Evolutionary conservation across 2,797 vertebrate species (phyloP), one percentile per base, ranked within the genome.

Genomic region (Dendrocincla tyrannina): DNA sequence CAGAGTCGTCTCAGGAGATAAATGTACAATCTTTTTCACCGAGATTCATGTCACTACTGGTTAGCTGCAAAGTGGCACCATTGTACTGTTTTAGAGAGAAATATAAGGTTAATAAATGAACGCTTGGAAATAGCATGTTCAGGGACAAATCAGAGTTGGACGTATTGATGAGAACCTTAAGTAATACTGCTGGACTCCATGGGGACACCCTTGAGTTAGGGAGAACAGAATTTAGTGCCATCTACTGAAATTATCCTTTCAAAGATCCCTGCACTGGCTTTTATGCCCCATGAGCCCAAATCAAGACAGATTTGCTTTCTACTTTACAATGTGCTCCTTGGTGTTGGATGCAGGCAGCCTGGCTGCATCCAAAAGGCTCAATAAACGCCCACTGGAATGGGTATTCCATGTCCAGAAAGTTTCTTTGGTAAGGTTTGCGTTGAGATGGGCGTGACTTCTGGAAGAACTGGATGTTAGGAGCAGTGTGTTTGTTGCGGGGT

Each of bases 201-300:
- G 10, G 37, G 17, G 46, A 42, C 62, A 35, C 20, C 12, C 10
- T 64, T 63, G 72, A 37, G 11, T 53, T 39, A 75, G 5, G 13
- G 60, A 75, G 32, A 93, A 30, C 10, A 85, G 15, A 59, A 63
- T 86, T 72, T 42, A 78, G 49, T 25, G 41, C 32, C 19, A 30
- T 49, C 25, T 75, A 32, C 24, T 58, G 27, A 68, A 84, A 68
- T 83, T 25, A 13, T 33, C 68, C 17, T 64, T 64, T 80, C 18
- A 30, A 63, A 89, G 35, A 39, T 55, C 27, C 24, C 19, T 67
- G 15, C 10, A 13, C 24, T 75, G 72, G 17, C 17, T 85, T 85
- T 58, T 52, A 11, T 72, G 19, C 8, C 23, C 11, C 0, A 0
- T 32, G 35, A 79, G 47, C 33, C 32, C 47, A 68, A 72, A 49